Evolutionary conservation across 2,888 invertebrate species (phyloP).

Genomic region (Taenaris catops): DNA sequence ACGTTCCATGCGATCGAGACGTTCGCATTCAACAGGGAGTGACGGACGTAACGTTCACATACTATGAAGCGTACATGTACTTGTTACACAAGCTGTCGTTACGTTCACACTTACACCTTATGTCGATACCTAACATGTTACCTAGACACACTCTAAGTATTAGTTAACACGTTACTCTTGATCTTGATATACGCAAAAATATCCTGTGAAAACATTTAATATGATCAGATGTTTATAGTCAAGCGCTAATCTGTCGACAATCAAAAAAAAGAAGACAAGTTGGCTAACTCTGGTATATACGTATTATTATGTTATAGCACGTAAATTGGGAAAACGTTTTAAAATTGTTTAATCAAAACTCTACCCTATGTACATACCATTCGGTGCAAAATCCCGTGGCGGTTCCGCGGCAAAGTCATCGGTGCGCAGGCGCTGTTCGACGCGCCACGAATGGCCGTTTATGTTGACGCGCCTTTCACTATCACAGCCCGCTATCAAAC

Average conservation of each 20-base stretch:
- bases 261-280: too few species aligned
- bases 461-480: conserved; percentile 90
- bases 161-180: conserved; percentile 95
- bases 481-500: conserved; percentile 92
- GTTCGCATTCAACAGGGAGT: too few species aligned
- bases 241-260: too few species aligned
- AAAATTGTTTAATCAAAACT: background rate
- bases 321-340: background rate
- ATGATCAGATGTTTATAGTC: too few species aligned
- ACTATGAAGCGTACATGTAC: too few species aligned
- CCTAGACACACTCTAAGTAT: conserved; percentile 94
- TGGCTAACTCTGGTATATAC: too few species aligned
- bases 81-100: too few species aligned
- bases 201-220: conserved; percentile 81
- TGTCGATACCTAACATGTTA: too few species aligned
- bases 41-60: too few species aligned
- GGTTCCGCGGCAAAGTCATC: conserved; percentile 89
- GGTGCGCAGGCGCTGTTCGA: conserved; percentile 92
- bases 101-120: too few species aligned
- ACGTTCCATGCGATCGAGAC: too few species aligned
- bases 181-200: conserved; percentile 94
- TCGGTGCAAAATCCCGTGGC: conserved; percentile 87
- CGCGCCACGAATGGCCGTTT: conserved; percentile 71
- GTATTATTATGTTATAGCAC: conserved; percentile 31
- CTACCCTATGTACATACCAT: conserved; percentile 89